Evolutionary conservation across 2,797 vertebrate species (phyloP).

Genomic region (Melanotaenia trifasciata): DNA sequence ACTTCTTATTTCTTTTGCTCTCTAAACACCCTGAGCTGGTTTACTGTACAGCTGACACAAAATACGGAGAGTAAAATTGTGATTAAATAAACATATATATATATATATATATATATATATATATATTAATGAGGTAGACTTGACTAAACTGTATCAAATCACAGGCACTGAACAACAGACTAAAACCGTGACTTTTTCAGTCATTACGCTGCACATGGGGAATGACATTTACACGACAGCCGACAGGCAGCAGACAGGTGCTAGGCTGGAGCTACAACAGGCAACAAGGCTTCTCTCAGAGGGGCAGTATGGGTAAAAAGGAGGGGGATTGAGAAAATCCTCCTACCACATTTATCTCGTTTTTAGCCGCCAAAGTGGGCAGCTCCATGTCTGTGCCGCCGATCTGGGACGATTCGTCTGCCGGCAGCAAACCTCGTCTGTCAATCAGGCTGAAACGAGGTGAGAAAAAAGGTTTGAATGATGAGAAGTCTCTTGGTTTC

Average conservation of each 20-base stretch:
- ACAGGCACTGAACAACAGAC: background rate
- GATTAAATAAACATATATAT: no score
- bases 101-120: no score
- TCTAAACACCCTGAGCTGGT: constrained; percentile 30
- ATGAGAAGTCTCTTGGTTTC: background rate
- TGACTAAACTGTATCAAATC: background rate
- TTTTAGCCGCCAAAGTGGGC: constrained; percentile 83
- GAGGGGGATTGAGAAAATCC: constrained; percentile 56
- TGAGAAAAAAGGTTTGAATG: background rate
- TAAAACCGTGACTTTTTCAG: background rate
- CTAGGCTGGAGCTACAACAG: constrained; percentile 38
- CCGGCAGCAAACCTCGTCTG: constrained; percentile 90
- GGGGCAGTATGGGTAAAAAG: constrained; percentile 36
- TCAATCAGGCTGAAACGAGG: constrained; percentile 88
- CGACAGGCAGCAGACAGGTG: constrained; percentile 36
- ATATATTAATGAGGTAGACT: constrained; percentile 24
- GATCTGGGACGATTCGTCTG: constrained; percentile 79
- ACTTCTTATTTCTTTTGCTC: background rate
- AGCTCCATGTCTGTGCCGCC: constrained; percentile 77
- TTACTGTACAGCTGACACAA: background rate
- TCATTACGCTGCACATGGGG: background rate
- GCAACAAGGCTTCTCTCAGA: constrained; percentile 57
- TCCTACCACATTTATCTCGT: constrained; percentile 92
- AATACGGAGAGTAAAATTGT: constrained; percentile 1
- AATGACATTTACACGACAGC: constrained; percentile 26